Conservation (phyloP, 2,797 vertebrate species). For the Gymnothorax javanicus region DNA sequence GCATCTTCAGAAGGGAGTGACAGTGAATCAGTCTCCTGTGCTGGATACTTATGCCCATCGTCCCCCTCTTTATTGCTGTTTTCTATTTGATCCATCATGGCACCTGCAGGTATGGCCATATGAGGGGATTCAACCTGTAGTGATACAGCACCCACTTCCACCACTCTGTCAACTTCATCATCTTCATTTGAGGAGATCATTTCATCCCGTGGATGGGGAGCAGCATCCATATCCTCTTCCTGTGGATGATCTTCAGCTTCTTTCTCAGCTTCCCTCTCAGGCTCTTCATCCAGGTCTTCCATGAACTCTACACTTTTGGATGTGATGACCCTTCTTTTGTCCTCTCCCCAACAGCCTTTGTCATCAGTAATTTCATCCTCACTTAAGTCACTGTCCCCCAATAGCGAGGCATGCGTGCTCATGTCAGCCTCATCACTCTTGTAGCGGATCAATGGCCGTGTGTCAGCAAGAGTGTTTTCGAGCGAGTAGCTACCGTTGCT, state of each 20-base stretch:
- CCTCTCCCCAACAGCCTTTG: slow-evolving; percentile 51
- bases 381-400: slow-evolving; percentile 64
- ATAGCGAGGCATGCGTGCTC: slow-evolving; percentile 62
- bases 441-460: slow-evolving; percentile 74
- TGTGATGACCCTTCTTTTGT: slow-evolving; percentile 46
- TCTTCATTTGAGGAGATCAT: background rate
- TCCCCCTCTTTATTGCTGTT: background rate
- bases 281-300: slow-evolving; percentile 74
- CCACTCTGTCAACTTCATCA: slow-evolving; percentile 16
- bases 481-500: slow-evolving; percentile 70
- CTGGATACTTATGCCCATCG: slow-evolving; percentile 4
- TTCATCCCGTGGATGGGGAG: slow-evolving; percentile 9
- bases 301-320: slow-evolving; percentile 71
- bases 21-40: slow-evolving; percentile 26
- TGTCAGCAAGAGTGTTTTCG: slow-evolving; percentile 77
- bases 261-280: slow-evolving; percentile 58
- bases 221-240: slow-evolving; percentile 31
- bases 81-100: background rate
- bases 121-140: slow-evolving; percentile 36
- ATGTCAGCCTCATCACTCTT: slow-evolving; percentile 71
- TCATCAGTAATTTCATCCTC: slow-evolving; percentile 67
- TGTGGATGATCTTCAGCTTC: slow-evolving; percentile 52
- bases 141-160: slow-evolving; percentile 28
- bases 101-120: slow-evolving; percentile 44
- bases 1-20: slow-evolving; percentile 17